phyloP scores from a whole-genome alignment of 2,888 invertebrate species.

The Diarsia brunnea region DNA sequence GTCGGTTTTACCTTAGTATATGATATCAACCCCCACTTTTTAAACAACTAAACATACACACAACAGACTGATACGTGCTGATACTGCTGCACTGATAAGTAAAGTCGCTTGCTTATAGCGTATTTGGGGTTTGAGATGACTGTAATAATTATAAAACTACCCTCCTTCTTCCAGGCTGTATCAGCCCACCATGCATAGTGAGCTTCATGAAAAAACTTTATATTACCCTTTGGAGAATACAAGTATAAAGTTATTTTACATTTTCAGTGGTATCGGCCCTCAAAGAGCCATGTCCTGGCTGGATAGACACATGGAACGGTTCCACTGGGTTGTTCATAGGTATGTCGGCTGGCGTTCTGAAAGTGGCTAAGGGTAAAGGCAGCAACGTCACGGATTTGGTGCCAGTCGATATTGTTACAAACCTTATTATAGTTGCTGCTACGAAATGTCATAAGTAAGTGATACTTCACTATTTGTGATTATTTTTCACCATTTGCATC shows the following conservation, averaged over 20 bases:
- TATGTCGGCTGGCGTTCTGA: conserved; percentile 65
- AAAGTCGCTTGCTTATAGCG: neutral
- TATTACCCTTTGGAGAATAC: neutral
- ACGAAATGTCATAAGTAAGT: conserved; percentile 68
- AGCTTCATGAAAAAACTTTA: neutral
- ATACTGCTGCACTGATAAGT: neutral
- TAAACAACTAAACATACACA: too few species aligned
- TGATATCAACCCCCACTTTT: neutral
- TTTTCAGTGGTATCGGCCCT: conserved; percentile 70
- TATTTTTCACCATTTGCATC: neutral
- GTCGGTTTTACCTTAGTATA: neutral
- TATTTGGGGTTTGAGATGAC: neutral
- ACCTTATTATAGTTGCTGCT: conserved; percentile 69
- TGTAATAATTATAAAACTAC: neutral
- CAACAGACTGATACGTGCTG: too few species aligned
- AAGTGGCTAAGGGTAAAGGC: conserved; percentile 60
- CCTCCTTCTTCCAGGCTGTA: neutral
- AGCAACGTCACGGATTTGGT: conserved; percentile 67
- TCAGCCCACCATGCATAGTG: neutral
- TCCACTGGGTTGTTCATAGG: conserved; percentile 67
- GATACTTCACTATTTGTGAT: neutral
- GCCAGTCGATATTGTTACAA: conserved; percentile 72
- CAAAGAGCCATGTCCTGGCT: conserved; percentile 72
- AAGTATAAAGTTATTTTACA: neutral
- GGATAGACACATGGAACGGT: conserved; percentile 74